Evolutionary conservation across 2,113 vertebrate genomes (phyloP), one percentile per base, ranked within the genome.

Genomic region (Circaetus gallicus): DNA sequence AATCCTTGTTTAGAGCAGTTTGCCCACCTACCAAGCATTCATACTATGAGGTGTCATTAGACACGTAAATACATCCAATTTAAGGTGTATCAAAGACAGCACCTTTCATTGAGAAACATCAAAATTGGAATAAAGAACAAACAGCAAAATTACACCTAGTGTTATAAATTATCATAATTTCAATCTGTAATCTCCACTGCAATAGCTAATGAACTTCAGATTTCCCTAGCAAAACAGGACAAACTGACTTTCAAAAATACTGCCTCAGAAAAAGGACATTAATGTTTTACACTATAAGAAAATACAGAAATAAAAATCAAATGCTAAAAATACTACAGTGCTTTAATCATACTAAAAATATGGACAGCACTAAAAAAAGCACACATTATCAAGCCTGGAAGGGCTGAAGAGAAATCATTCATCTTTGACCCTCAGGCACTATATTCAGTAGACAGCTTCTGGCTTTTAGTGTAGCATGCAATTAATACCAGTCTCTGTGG

Each of bases 21-120:
- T 73, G 66, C 89, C 77, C 91, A 92, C 84, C 84, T 66, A 84
- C 62, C 25, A n/a, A 49, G 36, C 40, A 45, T 8, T 82, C 38
- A 43, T 1, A 71, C 8, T 22, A 61, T 3, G 10, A 82, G 15
- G 14, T 22, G 4, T 77, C 78, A 90, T 95, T 84, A 96, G 62
- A 82, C 66, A 88, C 53, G 49, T 55, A 93, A 89, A 82, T 71
- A 49, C 18, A 76, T 42, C 25, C 53, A 58, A 9, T 67, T 90
- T 83, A 94, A 93, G 74, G 90, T 85, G 78, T 80, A 87, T 91
- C 91, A 95, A 95, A 95, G 91, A 82, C 61, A 76, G 66, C 29
- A 85, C 11, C 58, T 94, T 87, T 77, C 89, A 94, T 3, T 70
- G 74, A 86, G 79, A 89, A 92, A 85, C 84, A 91, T 79, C 40